phyloP scores from a whole-genome alignment of 2,797 vertebrate species.

The Anguilla pacifica region DNA sequence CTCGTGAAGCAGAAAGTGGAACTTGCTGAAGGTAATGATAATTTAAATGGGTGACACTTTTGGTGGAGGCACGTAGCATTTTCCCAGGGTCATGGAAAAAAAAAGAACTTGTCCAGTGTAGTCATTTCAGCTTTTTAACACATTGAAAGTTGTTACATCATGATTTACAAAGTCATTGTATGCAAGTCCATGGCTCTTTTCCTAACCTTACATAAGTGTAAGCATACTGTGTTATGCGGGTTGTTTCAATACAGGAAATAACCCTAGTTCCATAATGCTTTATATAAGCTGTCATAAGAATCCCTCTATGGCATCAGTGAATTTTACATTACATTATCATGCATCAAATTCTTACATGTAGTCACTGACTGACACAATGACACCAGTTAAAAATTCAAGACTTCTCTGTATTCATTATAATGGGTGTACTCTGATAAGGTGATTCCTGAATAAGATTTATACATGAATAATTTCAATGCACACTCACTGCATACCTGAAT shows the following conservation, averaged over 20 bases:
- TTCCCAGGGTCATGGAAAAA: background rate
- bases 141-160: background rate
- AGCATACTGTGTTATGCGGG: background rate
- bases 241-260: background rate
- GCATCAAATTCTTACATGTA: background rate
- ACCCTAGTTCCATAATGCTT: background rate
- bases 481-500: background rate
- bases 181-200: background rate
- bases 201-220: background rate
- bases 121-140: background rate
- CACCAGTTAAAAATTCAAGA: background rate
- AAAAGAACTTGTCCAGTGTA: background rate
- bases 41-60: background rate
- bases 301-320: too few species aligned
- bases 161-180: background rate
- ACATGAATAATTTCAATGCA: background rate
- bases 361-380: background rate
- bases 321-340: too few species aligned
- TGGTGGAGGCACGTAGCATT: too few species aligned
- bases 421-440: too few species aligned
- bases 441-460: background rate
- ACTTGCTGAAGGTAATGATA: conserved; percentile 70
- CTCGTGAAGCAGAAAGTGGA: conserved; percentile 76
- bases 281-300: background rate
- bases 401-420: background rate